These are phyloP conservation scores for Cherax destructor DNA, from an alignment of 1,140 invertebrate genomes.

Conservation along the genomic window DNA sequence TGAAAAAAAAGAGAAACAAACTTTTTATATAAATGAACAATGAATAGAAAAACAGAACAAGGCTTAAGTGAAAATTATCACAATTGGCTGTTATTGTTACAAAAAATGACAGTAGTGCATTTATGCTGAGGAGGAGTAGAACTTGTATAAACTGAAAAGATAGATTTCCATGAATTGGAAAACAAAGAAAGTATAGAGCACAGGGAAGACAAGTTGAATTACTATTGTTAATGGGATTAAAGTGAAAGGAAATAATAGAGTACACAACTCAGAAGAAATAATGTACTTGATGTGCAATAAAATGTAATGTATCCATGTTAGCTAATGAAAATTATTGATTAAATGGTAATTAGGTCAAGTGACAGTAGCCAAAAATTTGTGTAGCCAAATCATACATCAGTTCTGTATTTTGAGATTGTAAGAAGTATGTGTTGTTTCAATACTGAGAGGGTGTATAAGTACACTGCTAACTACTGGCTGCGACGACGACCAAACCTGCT, in stretches of 20 bases:
- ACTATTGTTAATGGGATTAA: not conserved
- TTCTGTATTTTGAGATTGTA: not conserved
- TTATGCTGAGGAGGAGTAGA: not conserved
- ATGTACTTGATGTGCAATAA: not conserved
- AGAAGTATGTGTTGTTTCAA: not conserved
- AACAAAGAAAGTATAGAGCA: not conserved
- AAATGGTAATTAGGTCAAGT: not conserved
- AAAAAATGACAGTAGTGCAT: not conserved
- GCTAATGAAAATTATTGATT: not conserved
- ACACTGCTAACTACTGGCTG: not conserved
- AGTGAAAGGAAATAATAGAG: not conserved
- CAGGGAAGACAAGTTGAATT: not conserved
- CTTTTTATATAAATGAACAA: not conserved
- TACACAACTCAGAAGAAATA: not conserved
- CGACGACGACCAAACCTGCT: not conserved
- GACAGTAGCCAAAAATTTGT: not conserved
- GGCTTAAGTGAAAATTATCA: not conserved
- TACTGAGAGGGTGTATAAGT: not conserved
- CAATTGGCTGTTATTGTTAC: not conserved
- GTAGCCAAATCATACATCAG: not conserved
- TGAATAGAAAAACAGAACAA: not conserved
- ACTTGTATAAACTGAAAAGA: not conserved
- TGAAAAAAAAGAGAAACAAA: not conserved
- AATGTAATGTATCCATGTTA: not conserved
- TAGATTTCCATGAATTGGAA: not conserved